Conservation (phyloP, 2,113 vertebrate species). For the Pangasianodon gigas region DNA sequence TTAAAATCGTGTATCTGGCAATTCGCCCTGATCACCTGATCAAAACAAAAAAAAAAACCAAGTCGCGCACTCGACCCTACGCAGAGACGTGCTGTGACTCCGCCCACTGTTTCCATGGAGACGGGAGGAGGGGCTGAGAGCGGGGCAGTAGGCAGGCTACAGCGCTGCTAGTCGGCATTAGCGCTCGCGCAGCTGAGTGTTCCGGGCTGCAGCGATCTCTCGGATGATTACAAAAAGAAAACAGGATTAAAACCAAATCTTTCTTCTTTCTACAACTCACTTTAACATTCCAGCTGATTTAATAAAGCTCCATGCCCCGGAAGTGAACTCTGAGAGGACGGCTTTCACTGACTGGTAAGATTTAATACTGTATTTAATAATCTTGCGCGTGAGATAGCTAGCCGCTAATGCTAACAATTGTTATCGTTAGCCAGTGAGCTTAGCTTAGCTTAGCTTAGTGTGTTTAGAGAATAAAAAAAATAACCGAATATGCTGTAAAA, state of each 20-base stretch:
- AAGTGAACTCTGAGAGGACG: conserved; percentile 67
- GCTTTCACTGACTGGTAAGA: conserved; percentile 67
- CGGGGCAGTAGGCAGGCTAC: conserved; percentile 67
- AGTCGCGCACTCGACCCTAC: not conserved
- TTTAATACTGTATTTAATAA: not conserved
- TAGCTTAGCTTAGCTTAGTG: not conserved
- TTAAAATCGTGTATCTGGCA: not conserved
- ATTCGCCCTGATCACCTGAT: conserved; percentile 3
- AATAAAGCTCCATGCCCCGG: conserved; percentile 63
- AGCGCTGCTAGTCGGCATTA: conserved; percentile 23
- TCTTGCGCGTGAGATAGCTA: not conserved
- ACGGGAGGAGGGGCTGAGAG: conserved; percentile 61
- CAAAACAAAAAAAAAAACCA: not conserved
- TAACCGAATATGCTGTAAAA: not conserved
- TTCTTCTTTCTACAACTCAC: not conserved
- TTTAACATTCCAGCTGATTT: not conserved
- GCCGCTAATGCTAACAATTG: conserved; percentile 27
- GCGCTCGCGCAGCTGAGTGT: not conserved
- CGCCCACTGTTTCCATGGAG: conserved; percentile 68
- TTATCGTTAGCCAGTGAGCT: not conserved
- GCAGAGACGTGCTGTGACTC: not conserved
- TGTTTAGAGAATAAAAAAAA: not conserved
- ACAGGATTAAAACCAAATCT: not conserved
- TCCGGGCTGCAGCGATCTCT: not conserved
- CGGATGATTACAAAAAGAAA: not conserved